Percentiles rank a stretch among this genome's conserved stretches.
Evolutionary conservation across 2,113 vertebrate species (phyloP).

Genomic region (Otolemur garnettii): DNA sequence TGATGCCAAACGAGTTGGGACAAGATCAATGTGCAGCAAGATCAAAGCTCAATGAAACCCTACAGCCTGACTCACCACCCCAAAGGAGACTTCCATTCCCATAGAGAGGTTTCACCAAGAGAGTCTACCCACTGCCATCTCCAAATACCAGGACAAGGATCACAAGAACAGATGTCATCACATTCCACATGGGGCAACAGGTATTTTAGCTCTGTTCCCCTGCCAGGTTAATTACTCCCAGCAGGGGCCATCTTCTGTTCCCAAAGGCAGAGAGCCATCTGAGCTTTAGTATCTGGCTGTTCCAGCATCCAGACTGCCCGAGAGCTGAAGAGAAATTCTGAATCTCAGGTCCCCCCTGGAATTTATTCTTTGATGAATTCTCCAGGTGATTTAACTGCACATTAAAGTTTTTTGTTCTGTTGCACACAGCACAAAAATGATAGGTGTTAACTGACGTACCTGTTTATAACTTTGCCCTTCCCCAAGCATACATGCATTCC

Average conservation of each 20-base stretch:
- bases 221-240: neutral
- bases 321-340: neutral
- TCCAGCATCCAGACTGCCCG: fast-evolving
- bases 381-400: fast-evolving
- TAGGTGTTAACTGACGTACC: neutral
- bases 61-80: neutral
- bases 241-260: neutral
- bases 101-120: neutral
- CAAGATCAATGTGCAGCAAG: neutral
- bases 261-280: neutral
- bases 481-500: neutral
- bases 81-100: neutral
- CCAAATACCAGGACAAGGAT: constrained; percentile 29
- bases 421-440: neutral
- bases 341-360: neutral
- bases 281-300: neutral
- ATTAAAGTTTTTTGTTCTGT: neutral
- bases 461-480: neutral
- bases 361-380: neutral
- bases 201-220: neutral
- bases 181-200: neutral
- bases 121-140: neutral
- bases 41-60: constrained; percentile 5
- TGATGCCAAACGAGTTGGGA: neutral
- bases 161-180: neutral